Conservation (phyloP, 2,113 vertebrate species). For the Scophthalmus maximus region DNA sequence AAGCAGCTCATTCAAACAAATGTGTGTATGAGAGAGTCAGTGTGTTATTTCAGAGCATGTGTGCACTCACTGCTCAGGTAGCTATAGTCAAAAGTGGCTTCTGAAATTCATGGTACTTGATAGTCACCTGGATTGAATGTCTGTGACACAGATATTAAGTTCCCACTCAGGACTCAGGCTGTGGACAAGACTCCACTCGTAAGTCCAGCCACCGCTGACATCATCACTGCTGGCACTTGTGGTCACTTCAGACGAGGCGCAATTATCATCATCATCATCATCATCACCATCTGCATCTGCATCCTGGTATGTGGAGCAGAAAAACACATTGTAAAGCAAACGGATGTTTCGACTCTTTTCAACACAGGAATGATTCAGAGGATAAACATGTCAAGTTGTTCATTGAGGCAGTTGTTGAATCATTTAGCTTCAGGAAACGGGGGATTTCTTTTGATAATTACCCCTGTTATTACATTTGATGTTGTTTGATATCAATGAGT, state of each 20-base stretch:
- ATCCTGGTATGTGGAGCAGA: conserved; percentile 54
- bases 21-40: not conserved
- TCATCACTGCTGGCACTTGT: conserved; percentile 72
- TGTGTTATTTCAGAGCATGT: not conserved
- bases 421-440: not conserved
- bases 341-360: not conserved
- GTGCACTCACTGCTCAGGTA: not conserved
- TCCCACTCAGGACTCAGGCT: conserved; percentile 82
- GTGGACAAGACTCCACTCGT: conserved; percentile 73
- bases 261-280: conserved; percentile 28
- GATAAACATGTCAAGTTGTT: not conserved
- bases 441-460: not conserved
- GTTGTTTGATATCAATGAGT: not conserved
- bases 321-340: conserved; percentile 36
- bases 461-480: not conserved
- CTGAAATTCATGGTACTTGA: conserved; percentile 44
- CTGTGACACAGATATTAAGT: conserved; percentile 79
- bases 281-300: conserved; percentile 21
- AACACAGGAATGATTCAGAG: too few relatives aligned
- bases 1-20: not conserved
- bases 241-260: conserved; percentile 55
- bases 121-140: conserved; percentile 80
- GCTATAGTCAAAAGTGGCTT: conserved; percentile 25
- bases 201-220: conserved; percentile 56
- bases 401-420: not conserved